phyloP scores from a whole-genome alignment of 2,888 invertebrate species.

The Xestia rhomboidea region DNA sequence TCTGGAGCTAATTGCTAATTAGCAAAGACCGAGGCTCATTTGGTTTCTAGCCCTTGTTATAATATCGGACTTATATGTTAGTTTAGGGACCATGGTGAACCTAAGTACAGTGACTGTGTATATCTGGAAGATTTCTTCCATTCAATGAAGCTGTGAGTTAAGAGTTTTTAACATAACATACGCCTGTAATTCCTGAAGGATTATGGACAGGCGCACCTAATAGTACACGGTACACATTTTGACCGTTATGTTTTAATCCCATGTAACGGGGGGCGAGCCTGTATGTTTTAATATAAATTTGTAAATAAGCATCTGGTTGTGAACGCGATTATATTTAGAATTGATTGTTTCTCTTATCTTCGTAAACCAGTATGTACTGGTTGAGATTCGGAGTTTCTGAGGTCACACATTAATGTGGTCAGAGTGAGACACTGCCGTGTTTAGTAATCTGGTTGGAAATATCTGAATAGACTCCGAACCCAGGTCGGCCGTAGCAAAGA shows the following conservation, averaged over 20 bases:
- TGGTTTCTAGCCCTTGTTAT: conserved; percentile 31
- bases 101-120: conserved; percentile 7
- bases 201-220: neutral
- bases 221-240: neutral
- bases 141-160: conserved; percentile 26
- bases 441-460: conserved; percentile 1
- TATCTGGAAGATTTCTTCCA: conserved; percentile 11
- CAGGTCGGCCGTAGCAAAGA: too few relatives aligned
- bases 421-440: neutral
- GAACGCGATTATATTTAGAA: neutral
- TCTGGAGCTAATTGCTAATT: conserved; percentile 16
- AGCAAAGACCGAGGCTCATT: conserved; percentile 11
- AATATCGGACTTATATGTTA: neutral
- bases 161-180: neutral
- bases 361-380: neutral
- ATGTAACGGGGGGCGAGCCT: neutral
- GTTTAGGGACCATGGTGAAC: neutral
- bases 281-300: conserved; percentile 1
- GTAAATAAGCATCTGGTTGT: neutral
- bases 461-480: too few relatives aligned
- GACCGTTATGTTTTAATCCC: neutral
- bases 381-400: neutral
- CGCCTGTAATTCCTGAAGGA: neutral
- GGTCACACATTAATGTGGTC: conserved; percentile 1
- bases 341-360: conserved; percentile 1